A percentile compares a stretch with the other conserved stretches of the same genome.
Evolutionary conservation across 2,113 vertebrate genomes (phyloP).

Genomic region (Sus scrofa): T2T-Sscrofa CM000815.6:111496001-111496500

Average conservation of each 20-base stretch:
- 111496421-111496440: neutral
- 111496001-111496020: neutral
- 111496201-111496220: neutral
- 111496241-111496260: neutral
- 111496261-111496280: neutral
- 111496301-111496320: neutral
- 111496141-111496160: neutral
- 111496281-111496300: neutral
- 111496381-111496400: neutral
- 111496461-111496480: neutral
- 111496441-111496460: neutral
- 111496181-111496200: neutral
- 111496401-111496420: neutral
- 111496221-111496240: neutral
- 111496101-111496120: neutral
- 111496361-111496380: neutral
- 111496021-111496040: neutral
- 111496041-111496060: conserved; percentile 17
- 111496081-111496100: conserved; percentile 37
- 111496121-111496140: conserved; percentile 1
- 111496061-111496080: conserved; percentile 34
- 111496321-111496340: neutral
- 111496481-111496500: conserved; percentile 89
- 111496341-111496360: neutral
- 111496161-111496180: neutral